A percentile compares a stretch with the other conserved stretches of the same genome.
These are phyloP conservation scores for Operophtera brumata DNA, from an alignment of 2,888 invertebrate genomes.

Conservation along the genomic window DNA sequence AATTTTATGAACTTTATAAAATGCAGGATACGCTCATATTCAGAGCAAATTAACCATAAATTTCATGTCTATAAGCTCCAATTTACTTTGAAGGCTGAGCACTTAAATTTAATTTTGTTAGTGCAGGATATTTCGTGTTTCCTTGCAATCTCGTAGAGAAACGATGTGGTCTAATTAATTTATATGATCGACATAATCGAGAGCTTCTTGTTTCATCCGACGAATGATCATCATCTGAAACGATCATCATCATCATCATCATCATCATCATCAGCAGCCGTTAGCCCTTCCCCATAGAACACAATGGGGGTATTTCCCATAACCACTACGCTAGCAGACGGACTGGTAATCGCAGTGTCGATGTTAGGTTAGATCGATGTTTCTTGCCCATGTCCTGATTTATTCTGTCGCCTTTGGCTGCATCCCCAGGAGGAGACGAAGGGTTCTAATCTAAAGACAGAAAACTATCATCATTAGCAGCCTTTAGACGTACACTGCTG, in stretches of 20 bases:
- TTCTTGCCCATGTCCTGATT: too few species aligned
- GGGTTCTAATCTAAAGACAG: too few species aligned
- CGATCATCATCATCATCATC: background rate
- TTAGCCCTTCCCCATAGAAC: too few species aligned
- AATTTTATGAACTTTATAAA: slow-evolving; percentile 5
- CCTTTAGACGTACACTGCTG: too few species aligned
- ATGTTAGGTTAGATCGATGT: too few species aligned
- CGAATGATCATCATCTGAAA: too few species aligned
- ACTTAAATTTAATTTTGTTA: background rate
- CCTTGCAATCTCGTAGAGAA: background rate
- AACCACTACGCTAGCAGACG: too few species aligned
- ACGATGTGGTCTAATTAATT: background rate
- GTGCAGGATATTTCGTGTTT: slow-evolving; percentile 12
- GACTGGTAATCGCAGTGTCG: too few species aligned
- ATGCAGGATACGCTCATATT: background rate
- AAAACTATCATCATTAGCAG: background rate
- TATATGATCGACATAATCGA: background rate
- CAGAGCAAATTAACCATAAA: background rate
- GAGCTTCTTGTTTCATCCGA: too few species aligned
- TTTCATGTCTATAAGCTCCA: background rate
- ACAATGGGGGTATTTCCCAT: too few species aligned
- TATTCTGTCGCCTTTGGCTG: too few species aligned
- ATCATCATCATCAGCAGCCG: background rate
- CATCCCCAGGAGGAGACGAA: too few species aligned
- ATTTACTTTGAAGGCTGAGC: background rate